Evolutionary conservation across 37 sponge, comb jelly and placozoan species (phyloP), one percentile per base, ranked within the genome.

Genomic region (Haliclona indistincta): DNA sequence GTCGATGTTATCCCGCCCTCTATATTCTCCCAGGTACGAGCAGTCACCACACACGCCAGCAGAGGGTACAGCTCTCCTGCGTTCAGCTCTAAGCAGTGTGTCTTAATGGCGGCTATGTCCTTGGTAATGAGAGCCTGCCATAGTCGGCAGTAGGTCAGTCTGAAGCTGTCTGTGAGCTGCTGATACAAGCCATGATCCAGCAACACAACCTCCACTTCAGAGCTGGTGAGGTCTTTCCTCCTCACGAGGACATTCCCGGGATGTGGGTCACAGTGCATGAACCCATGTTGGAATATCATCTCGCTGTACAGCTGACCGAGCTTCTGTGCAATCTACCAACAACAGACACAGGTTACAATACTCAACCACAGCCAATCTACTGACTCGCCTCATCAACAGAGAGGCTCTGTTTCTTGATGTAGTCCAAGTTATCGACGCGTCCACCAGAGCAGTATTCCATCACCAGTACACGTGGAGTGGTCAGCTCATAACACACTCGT

Each of bases 241-340:
- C 81, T 35, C 15, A 93, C 90, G 38, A 97, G 83, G 22, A 97
- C 83, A 70, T 97, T 97, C 53, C 97, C 97, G 43, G 97, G 94
- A 58, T 97, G 97, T 15, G 97, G 97, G 70, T 97, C 97, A 79
- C 97, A 93, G 82, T 97, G 97, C 28, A 97, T 74, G 73, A 74
- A 96, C 52, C 97, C 97, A 38, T 73, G 75, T 5, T 67, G 42
- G 67, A 93, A 97, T 20, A 97, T 87, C 97, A 97, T 97, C 70
- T 93, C 91, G 58, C 94, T 93, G 80, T 89, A 97, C 60, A 97
- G 63, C 72, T 69, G 67, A 11, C 82, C 82, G 19, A 97, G 45
- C 79, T 90, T 86, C 56, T 51, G 68, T 1, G 86, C 19, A 23
- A 54, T 35, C 63, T 61, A 6, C 63, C 23, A 23, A 3, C 33